Evolutionary conservation across 2,888 invertebrate species (phyloP), one percentile per base, ranked within the genome.

Genomic region (Coecobrya sp.): DNA sequence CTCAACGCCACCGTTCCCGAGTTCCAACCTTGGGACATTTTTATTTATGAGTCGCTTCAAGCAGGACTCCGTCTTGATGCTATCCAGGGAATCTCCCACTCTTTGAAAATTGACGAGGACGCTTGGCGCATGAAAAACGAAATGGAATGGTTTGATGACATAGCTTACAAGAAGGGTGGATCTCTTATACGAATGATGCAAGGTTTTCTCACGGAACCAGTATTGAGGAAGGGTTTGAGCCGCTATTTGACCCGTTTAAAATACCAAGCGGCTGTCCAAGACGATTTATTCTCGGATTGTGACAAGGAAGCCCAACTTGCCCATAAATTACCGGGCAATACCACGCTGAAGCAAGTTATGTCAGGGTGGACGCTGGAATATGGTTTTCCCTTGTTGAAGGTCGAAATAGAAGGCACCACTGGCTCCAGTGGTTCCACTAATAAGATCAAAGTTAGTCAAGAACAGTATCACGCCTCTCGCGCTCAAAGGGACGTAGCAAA

Each of bases 71-170:
- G 73, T 8, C 55, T 81, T 7, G 92, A 92, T 81, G 62, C 86
- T 11, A 82, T 79, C 30, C 65, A 68, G 42, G 79, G 45, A 36
- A 85, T 65, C 2, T 86, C 65, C 7, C 89, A 89, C 27, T 89
- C 92, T 11, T 59, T 92, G 0, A 92, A 92, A 86, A 92, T 92
- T 30, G 89, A 84, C 52, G 92, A 92, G n/a, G 89, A 89, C 10
- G 27, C 36, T 11, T 92, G 92, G 92, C 25, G 7, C n/a, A 49
- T 62, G 55, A 85, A 86, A 68, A 52, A 62, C 5, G 89, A 89
- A 65, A 92, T 92, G 92, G 85, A 85, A 8, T 92, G 92, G 92
- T 92, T 92, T 68, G 92, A 92, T 70, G 81, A 76, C 11, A 89
- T 92, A 49, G 87, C 89, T 0, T 92, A 92, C 49, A 79, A 92